Base-by-base conservation (phyloP, 2,797 vertebrate species). In the Pempheris klunzingeri region DNA sequence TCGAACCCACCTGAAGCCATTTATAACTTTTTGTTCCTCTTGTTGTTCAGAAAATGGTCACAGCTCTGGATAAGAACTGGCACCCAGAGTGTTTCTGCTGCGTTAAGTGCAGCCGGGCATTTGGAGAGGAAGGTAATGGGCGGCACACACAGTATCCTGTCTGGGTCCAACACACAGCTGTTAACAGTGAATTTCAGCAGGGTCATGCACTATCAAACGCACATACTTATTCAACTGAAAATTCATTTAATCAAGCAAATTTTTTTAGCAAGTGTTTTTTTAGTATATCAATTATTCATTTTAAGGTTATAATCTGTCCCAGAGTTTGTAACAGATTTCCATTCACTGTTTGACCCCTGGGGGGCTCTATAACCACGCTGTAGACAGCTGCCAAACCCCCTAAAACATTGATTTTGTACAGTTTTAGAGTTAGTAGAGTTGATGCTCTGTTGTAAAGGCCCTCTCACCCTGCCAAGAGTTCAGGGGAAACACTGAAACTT, bases 1-100 rank as follows among this genome's bases (percentile, higher is more conserved):
- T 43, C 0, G 0, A 57, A 28, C 28, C 28, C 6, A 20, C 15
- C 34, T 77, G 34, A 69, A 67, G n/a, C 34, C 26, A 7, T 43
- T 41, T 43, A 32, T 32, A 17, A 58, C 46, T 11, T 50, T 62
- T 39, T 36, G 3, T 57, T 61, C 38, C 1, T 69, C 49, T 66
- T 36, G 2, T 38, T n/a, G 15, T 82, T 52, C 55, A 98, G 97
- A 98, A 97, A 95, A 97, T 98, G 97, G 97, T 98, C 61, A 98
- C 97, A 0, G 97, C 97, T 54, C 90, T 98, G 90, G 97, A 97
- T 77, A 97, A 96, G 84, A 98, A 96, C 86, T 98, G 97, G 97
- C 97, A 98, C 87, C 97, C 97, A 0, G 97, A 98, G 91, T 97
- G 97, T 78, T 98, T 98, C 90, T 97, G 96, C 91, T 98, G 97